Evolutionary conservation across 2,888 invertebrate species (phyloP).

Genomic region (Cataglyphis rosenhaueri): DNA sequence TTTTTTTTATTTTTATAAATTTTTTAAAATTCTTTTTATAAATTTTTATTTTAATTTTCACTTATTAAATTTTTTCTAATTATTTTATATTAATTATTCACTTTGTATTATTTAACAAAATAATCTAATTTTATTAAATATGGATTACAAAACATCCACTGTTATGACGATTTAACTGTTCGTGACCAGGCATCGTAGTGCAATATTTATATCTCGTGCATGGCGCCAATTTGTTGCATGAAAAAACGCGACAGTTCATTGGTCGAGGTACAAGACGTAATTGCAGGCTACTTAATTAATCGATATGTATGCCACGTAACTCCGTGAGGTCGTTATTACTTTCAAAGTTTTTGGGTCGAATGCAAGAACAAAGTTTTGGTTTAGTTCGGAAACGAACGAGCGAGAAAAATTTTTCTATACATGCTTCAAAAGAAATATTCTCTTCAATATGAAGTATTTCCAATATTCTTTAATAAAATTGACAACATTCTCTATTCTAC

Average conservation of each 20-base stretch:
- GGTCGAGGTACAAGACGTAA: constrained; percentile 13
- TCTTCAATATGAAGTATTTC: too few relatives aligned
- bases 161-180: constrained; percentile 28
- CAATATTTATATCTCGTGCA: constrained; percentile 15
- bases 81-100: neutral
- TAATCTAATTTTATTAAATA: neutral
- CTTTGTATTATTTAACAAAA: neutral
- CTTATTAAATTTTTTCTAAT: neutral
- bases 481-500: neutral
- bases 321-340: constrained; percentile 8
- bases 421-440: neutral
- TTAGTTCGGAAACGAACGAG: neutral
- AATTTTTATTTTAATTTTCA: neutral
- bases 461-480: neutral
- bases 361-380: neutral
- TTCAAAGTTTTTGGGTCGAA: constrained; percentile 26
- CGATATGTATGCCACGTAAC: constrained; percentile 37
- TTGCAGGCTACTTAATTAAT: constrained; percentile 39
- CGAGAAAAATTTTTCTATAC: neutral
- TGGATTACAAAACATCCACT: constrained; percentile 7
- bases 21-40: too few relatives aligned
- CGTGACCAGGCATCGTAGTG: constrained; percentile 29
- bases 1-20: neutral
- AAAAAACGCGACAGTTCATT: constrained; percentile 13
- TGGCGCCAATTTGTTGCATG: constrained; percentile 10